Percentiles rank a stretch among this genome's conserved stretches.
Conservation (phyloP, 1,140 invertebrate species). For the Rhagoletis zephyria region DNA sequence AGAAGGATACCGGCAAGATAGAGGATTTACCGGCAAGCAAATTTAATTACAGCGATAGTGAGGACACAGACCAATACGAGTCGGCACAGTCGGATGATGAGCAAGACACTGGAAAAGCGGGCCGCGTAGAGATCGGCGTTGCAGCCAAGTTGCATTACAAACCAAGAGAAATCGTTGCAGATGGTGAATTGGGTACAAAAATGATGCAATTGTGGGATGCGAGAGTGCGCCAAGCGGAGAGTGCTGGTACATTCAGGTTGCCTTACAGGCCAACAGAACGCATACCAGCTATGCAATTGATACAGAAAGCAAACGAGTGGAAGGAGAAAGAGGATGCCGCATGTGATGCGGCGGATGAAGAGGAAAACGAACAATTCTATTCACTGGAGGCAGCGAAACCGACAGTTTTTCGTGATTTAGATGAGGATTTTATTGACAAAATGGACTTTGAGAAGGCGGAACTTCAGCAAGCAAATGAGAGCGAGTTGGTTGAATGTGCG, state of each 20-base stretch:
- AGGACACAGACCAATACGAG: slow-evolving; percentile 60
- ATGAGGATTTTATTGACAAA: slow-evolving; percentile 65
- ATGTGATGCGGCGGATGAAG: slow-evolving; percentile 25
- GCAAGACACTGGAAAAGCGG: not conserved
- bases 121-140: not conserved
- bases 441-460: slow-evolving; percentile 61
- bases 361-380: slow-evolving; percentile 42
- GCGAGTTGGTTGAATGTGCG: slow-evolving; percentile 62
- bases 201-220: not conserved
- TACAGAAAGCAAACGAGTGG: slow-evolving; percentile 53
- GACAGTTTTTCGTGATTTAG: slow-evolving; percentile 53
- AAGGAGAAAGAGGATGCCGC: slow-evolving; percentile 18
- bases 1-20: slow-evolving; percentile 63
- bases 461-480: slow-evolving; percentile 55
- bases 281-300: slow-evolving; percentile 59
- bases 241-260: slow-evolving; percentile 58
- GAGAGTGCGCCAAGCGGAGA: not conserved
- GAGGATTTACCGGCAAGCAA: slow-evolving; percentile 57
- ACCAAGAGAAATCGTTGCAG: not conserved
- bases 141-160: not conserved
- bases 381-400: not conserved
- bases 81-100: slow-evolving; percentile 60
- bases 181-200: slow-evolving; percentile 8
- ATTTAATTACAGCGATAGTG: slow-evolving; percentile 51
- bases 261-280: slow-evolving; percentile 59